Percentiles rank a stretch among this genome's conserved stretches.
phyloP scores from a whole-genome alignment of 1,140 invertebrate genomes.

The Melitaea cinxia region DNA sequence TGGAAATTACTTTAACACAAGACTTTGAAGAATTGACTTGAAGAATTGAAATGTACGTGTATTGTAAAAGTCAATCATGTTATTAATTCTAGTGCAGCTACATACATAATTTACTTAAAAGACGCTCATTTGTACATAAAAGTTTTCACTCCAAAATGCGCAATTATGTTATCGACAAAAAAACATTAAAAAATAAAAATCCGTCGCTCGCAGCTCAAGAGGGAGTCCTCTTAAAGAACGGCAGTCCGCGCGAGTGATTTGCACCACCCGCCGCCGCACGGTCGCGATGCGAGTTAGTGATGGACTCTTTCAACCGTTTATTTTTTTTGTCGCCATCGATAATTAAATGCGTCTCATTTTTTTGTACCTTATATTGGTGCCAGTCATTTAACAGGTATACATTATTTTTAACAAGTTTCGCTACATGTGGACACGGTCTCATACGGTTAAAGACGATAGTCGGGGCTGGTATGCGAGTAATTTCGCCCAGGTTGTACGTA shows the following conservation, averaged over 20 bases:
- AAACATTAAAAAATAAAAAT: conserved; percentile 32
- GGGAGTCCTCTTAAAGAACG: conserved; percentile 62
- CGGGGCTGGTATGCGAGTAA: neutral
- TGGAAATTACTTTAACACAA: too few species aligned
- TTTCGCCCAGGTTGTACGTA: conserved; percentile 8
- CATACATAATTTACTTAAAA: neutral
- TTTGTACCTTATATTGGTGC: neutral
- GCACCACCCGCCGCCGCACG: conserved; percentile 72
- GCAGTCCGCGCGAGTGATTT: conserved; percentile 79
- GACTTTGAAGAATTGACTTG: too few species aligned
- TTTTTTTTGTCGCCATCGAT: conserved; percentile 63
- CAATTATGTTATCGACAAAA: conserved; percentile 33
- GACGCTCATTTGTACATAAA: conserved; percentile 1
- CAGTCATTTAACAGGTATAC: neutral
- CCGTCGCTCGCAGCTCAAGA: conserved; percentile 39
- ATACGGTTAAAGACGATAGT: neutral
- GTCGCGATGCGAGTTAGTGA: conserved; percentile 66
- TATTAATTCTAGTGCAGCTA: neutral
- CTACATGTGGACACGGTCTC: neutral
- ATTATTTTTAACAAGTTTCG: neutral
- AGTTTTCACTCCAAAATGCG: conserved; percentile 1
- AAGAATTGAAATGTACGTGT: too few species aligned
- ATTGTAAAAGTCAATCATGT: too few species aligned
- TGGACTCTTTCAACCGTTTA: conserved; percentile 39
- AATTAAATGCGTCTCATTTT: neutral